phyloP scores from a whole-genome alignment of 1,140 invertebrate species.

The Arctopsyche grandis region DNA sequence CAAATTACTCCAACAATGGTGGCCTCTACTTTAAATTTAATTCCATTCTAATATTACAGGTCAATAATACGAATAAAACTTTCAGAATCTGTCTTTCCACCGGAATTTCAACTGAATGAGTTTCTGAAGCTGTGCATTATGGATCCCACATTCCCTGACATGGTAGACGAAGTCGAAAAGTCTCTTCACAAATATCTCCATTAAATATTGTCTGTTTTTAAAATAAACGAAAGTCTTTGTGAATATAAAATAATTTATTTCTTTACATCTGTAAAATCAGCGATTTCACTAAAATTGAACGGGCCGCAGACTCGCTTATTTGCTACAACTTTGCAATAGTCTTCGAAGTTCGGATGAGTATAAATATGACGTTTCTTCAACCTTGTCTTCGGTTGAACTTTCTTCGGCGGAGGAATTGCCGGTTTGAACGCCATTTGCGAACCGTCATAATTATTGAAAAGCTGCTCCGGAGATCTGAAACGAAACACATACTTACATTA shows the following conservation, averaged over 20 bases:
- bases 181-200: slow-evolving; percentile 52
- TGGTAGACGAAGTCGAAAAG: slow-evolving; percentile 59
- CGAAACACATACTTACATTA: background rate
- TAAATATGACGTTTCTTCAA: slow-evolving; percentile 53
- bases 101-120: slow-evolving; percentile 56
- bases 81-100: slow-evolving; percentile 51
- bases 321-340: slow-evolving; percentile 45
- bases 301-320: slow-evolving; percentile 44
- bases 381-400: slow-evolving; percentile 54
- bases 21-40: background rate
- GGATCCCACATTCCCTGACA: slow-evolving; percentile 60
- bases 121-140: slow-evolving; percentile 62
- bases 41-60: background rate
- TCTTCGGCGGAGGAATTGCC: slow-evolving; percentile 67
- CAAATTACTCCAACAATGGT: slow-evolving; percentile 15
- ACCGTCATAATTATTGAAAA: slow-evolving; percentile 71
- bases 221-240: too few species aligned
- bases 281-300: slow-evolving; percentile 45
- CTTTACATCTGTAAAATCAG: too few species aligned
- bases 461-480: slow-evolving; percentile 64
- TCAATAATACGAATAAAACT: slow-evolving; percentile 17
- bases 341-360: slow-evolving; percentile 51
- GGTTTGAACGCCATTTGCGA: slow-evolving; percentile 75
- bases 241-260: too few species aligned
- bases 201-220: background rate